Conservation (phyloP, 2,888 invertebrate genomes). For the Eugnorisma glareosa region DNA sequence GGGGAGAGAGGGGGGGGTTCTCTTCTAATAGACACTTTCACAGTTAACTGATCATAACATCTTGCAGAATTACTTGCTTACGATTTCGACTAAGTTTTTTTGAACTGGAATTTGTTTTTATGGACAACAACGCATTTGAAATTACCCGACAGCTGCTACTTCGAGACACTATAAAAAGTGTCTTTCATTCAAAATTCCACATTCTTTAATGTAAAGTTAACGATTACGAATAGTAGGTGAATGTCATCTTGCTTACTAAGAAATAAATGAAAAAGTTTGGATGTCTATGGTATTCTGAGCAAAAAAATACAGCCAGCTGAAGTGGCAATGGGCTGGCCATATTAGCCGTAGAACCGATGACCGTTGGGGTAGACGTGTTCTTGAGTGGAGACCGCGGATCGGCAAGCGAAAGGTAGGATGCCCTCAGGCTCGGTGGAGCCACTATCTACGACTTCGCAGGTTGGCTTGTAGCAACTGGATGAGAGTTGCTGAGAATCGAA, state of each 20-base stretch:
- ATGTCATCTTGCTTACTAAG: neutral
- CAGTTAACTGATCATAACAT: neutral
- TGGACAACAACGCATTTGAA: constrained; percentile 1
- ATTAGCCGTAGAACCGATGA: too few species aligned
- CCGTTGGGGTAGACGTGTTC: too few species aligned
- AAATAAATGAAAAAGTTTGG: neutral
- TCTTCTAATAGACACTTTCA: neutral
- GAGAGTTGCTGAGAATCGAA: too few species aligned
- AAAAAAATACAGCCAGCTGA: neutral
- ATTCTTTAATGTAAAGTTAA: neutral
- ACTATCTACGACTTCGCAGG: too few species aligned
- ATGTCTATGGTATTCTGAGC: neutral
- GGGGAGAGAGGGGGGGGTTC: too few species aligned
- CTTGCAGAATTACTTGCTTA: neutral
- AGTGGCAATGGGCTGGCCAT: too few species aligned
- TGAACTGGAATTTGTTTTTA: neutral
- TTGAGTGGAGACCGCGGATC: too few species aligned
- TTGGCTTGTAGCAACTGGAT: too few species aligned
- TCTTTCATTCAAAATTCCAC: constrained; percentile 5
- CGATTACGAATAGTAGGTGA: neutral
- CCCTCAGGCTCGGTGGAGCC: too few species aligned
- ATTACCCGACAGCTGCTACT: neutral
- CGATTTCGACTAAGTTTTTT: neutral
- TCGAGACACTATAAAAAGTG: neutral
- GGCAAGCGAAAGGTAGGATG: too few species aligned